Conservation (phyloP, 1,140 invertebrate genomes). For the Reticulitermes speratus region DNA sequence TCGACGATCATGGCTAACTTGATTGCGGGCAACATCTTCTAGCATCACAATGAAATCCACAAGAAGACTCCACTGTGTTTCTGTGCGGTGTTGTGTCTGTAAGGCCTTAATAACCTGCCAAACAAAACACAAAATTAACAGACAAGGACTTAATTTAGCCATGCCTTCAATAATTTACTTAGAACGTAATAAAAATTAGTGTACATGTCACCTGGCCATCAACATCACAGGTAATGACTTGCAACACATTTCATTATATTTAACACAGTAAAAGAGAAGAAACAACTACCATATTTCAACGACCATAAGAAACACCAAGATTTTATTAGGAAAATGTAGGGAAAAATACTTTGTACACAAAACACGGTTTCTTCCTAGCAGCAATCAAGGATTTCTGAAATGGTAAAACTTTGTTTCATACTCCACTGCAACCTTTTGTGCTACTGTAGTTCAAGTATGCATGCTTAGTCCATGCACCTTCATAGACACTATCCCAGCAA, state of each 20-base stretch:
- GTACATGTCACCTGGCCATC: not conserved
- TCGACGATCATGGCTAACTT: slow-evolving; percentile 67
- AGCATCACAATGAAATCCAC: slow-evolving; percentile 70
- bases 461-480: no score
- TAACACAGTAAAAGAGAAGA: no score
- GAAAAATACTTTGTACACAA: no score
- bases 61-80: slow-evolving; percentile 89
- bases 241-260: not conserved
- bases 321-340: no score
- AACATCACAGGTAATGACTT: not conserved
- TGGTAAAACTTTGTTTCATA: no score
- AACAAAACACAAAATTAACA: slow-evolving; percentile 16
- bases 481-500: no score
- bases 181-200: not conserved
- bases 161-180: not conserved
- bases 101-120: slow-evolving; percentile 79
- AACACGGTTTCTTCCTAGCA: no score
- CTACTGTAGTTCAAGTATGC: no score
- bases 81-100: slow-evolving; percentile 84
- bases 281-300: no score
- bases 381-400: no score
- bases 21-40: slow-evolving; percentile 86
- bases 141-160: not conserved
- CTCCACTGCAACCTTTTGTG: no score
- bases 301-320: no score